Evolutionary conservation across 30 jellyfish, hydroid and myxozoan species (phyloP).

Genomic region (Pseudorhiza aurosa): DNA sequence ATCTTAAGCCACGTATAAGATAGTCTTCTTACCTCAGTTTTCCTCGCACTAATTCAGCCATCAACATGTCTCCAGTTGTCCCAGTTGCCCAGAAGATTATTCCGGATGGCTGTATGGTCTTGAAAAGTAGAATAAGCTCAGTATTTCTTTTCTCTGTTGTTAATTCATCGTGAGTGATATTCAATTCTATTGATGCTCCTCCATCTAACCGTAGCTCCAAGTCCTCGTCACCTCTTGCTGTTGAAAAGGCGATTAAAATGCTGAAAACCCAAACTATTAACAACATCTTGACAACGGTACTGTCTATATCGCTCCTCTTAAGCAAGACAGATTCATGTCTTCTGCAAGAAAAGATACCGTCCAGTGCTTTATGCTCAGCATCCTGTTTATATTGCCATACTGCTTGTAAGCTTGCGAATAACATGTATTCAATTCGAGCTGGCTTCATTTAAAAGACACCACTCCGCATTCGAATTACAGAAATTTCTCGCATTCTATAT

Average conservation of each 20-base stretch:
- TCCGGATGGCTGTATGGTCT: conserved; percentile 62
- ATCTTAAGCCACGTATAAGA: no score
- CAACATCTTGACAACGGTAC: conserved; percentile 12
- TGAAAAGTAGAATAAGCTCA: conserved; percentile 27
- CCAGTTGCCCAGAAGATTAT: conserved; percentile 43
- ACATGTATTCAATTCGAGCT: conserved; percentile 55
- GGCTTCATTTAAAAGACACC: conserved; percentile 63
- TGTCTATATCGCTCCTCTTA: conserved; percentile 1
- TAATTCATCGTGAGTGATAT: background rate
- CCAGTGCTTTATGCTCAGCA: conserved; percentile 30
- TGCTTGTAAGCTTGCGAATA: conserved; percentile 31
- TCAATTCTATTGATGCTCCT: background rate
- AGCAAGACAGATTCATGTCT: conserved; percentile 7
- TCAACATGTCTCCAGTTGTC: conserved; percentile 26
- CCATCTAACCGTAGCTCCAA: conserved; percentile 38
- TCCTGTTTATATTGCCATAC: conserved; percentile 55
- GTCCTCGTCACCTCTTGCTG: conserved; percentile 46
- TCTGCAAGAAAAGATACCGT: conserved; percentile 18
- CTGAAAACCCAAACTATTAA: conserved; percentile 8
- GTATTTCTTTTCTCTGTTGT: conserved; percentile 7
- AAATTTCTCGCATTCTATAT: conserved; percentile 60
- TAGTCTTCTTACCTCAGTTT: conserved; percentile 37
- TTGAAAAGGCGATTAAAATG: conserved; percentile 7
- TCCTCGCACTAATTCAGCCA: conserved; percentile 56
- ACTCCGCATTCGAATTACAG: conserved; percentile 45